A percentile compares a stretch with the other conserved stretches of the same genome.
phyloP scores from a whole-genome alignment of 92 coral and sea anemone genomes.

The Hydrozoanthus gracilis region DNA sequence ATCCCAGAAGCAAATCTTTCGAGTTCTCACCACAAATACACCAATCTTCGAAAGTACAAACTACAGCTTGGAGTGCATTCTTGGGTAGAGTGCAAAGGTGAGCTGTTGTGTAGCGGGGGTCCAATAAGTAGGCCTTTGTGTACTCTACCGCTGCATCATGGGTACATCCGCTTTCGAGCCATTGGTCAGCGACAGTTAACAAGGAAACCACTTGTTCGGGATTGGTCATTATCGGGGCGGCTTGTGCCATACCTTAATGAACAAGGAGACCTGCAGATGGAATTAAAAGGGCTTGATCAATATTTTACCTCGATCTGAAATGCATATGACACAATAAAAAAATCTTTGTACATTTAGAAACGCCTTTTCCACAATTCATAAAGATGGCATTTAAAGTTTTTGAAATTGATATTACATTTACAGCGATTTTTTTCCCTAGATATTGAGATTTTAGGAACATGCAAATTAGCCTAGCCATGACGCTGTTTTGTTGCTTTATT shows the following conservation, averaged over 20 bases:
- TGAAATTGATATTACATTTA: no score
- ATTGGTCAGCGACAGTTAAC: slow-evolving; percentile 63
- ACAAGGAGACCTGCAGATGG: slow-evolving; percentile 1
- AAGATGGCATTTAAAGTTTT: no score
- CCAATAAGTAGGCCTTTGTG: slow-evolving; percentile 85
- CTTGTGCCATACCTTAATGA: background rate
- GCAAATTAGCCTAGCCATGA: no score
- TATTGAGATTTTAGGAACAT: no score
- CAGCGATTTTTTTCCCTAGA: no score
- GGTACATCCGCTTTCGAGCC: slow-evolving; percentile 65
- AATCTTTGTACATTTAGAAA: no score
- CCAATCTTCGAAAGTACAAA: slow-evolving; percentile 81
- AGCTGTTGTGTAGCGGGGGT: slow-evolving; percentile 73
- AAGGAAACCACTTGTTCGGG: slow-evolving; percentile 32
- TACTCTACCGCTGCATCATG: slow-evolving; percentile 80
- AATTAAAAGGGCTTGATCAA: no score
- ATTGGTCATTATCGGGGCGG: background rate
- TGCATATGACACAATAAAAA: no score
- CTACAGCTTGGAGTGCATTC: slow-evolving; percentile 54
- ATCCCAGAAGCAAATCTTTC: slow-evolving; percentile 34
- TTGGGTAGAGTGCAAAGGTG: slow-evolving; percentile 67
- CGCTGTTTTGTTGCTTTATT: no score
- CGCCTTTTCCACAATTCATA: no score
- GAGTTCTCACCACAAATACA: slow-evolving; percentile 78
- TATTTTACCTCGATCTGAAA: no score